Evolutionary conservation across 2,888 invertebrate species (phyloP), one percentile per base, ranked within the genome.

Genomic region (Nesidiocoris tenuis): DNA sequence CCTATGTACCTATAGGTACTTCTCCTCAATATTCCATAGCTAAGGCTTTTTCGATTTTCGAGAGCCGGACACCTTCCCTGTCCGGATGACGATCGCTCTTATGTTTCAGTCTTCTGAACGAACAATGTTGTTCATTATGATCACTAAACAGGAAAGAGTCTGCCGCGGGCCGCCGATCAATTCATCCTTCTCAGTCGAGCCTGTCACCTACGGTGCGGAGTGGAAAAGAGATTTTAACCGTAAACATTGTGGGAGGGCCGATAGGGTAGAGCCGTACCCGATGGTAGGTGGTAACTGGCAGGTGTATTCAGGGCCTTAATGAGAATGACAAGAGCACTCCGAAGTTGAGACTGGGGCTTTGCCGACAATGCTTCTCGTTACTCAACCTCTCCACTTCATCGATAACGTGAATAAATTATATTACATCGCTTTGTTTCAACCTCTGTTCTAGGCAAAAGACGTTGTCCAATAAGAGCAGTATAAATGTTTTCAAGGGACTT

Each of bases 221-320:
- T 39, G 56, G 66, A 59, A 56, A 61, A 59, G 57, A 21, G 66
- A 67, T 75, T 66, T 74, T 74, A 74, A 74, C 55, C 74, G 39
- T 74, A 74, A 64, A 74, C 65, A 74, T 74, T 74, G 74, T 74
- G 65, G 67, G 67, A 67, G 67, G 67, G 55, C 67, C 39, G 67
- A 39, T 39, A 39, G 39, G 39, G 39, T 39, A 39, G 39, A 39
- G 5, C 39, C 5, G 39, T 12, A 39, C 12, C 12, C 59, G 59
- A n/a, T 55, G 55, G 17, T 55, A 55, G 61, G 21, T 25, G 75
- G 75, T 67, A 75, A 75, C 75, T 75, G 75, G 75, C 75, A 75
- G 75, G 75, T 75, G 75, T 75, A 75, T 75, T 75, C 75, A 75
- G 66, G 23, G 75, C 21, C 63, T 75, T 75, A 75, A 75, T 75